Base-by-base conservation (phyloP, 2,797 vertebrate genomes). In the Enteromius mattozi region DNA sequence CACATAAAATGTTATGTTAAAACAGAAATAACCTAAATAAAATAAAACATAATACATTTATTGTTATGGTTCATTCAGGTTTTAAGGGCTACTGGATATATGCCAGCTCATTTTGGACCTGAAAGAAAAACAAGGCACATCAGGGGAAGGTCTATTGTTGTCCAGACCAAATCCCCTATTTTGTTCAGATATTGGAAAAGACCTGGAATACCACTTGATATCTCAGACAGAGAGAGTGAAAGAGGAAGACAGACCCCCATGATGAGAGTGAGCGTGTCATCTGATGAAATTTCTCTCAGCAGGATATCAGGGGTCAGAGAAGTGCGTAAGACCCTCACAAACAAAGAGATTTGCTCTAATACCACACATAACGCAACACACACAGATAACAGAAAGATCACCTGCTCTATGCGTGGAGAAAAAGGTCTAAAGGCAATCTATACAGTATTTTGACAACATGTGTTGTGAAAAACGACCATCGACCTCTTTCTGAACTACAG, bases 201-300 rank as follows among this genome's bases (percentile, higher is more conserved):
- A 82, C 63, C 8, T 24, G 6, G 30, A 65, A 59, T 71, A 71
- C 54, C 84, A 83, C 74, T 56, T 76, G 74, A 78, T 76, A 54
- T 54, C 66, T 56, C 61, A 49, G 78, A 84, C 69, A 76, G 81
- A 84, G 83, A 86, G 82, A 68, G 75, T 12, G 40, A 83, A 37
- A 45, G 2, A 69, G 76, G 65, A 70, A 79, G 40, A 79, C 40
- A 49, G 79, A 77, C 24, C 82, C 80, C 81, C 80, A 75, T 85
- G 90, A 91, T 89, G 85, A 87, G 87, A 83, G 88, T 78, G 86
- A 84, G 33, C 33, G 85, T 92, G 92, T 94, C 92, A 94, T 93
- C 93, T 93, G 92, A 95, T 95, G 92, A 93, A 93, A 95, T 94
- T 93, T 92, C 86, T 91, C 91, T 90, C 92, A 91, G 90, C 91